Evolutionary conservation across 2,797 vertebrate genomes (phyloP).

Genomic region (Sylvia borin): DNA sequence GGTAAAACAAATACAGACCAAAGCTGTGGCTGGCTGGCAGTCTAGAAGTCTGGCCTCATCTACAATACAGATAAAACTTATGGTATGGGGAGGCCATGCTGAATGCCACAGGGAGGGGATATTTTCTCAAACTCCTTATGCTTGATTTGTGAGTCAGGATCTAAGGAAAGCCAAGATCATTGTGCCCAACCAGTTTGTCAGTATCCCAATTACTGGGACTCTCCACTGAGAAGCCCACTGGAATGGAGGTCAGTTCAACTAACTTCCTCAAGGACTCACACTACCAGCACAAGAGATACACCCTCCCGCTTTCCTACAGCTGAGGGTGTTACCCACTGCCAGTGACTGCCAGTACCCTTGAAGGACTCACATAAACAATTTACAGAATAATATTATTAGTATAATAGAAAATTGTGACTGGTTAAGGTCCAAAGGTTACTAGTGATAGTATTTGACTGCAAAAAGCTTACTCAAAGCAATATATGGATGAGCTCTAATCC

Average conservation of each 20-base stretch:
- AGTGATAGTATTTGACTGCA: not conserved
- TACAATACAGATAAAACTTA: not conserved
- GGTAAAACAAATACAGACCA: not conserved
- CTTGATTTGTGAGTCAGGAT: not conserved
- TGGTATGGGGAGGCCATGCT: not conserved
- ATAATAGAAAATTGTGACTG: not conserved
- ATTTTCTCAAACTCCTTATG: not conserved
- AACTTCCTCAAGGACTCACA: not conserved
- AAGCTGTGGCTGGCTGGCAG: not conserved
- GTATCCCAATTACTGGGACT: not conserved
- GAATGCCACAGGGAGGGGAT: not conserved
- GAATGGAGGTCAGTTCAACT: not conserved
- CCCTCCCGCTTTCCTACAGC: too few species aligned
- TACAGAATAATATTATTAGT: not conserved
- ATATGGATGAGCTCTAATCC: not conserved
- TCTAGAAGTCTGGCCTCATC: not conserved
- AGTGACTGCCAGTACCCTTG: not conserved
- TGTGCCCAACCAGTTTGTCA: too few species aligned
- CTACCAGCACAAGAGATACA: rapidly evolving
- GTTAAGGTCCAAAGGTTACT: not conserved
- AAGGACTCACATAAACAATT: not conserved
- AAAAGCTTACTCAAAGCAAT: not conserved
- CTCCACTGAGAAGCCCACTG: not conserved
- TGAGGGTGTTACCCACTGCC: rapidly evolving
- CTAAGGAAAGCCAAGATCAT: not conserved